These are phyloP conservation scores for Cathartes aura DNA, from an alignment of 2,113 vertebrate species.

Conservation along the genomic window DNA sequence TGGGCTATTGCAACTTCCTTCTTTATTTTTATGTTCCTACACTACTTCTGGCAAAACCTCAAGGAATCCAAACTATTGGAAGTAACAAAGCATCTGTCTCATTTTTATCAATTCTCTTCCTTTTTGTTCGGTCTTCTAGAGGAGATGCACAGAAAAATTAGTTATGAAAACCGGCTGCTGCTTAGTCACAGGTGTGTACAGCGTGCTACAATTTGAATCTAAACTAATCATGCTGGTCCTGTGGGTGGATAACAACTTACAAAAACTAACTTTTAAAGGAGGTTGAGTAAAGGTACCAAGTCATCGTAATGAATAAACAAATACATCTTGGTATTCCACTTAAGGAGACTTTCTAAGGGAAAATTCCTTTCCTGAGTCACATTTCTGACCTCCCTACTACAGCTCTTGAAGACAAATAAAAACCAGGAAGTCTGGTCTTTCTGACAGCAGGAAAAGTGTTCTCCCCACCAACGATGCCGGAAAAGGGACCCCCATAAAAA, in stretches of 20 bases:
- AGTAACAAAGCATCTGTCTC: neutral
- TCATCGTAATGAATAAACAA: neutral
- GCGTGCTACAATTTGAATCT: neutral
- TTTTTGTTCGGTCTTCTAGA: neutral
- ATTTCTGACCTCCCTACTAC: neutral
- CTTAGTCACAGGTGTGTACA: neutral
- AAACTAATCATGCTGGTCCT: neutral
- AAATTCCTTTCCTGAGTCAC: neutral
- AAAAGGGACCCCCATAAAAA: neutral
- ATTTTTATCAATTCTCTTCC: neutral
- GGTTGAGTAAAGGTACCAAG: neutral
- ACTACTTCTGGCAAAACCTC: neutral
- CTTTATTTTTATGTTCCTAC: neutral
- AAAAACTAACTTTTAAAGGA: neutral
- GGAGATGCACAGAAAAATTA: neutral
- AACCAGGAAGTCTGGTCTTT: neutral
- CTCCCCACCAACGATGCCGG: neutral
- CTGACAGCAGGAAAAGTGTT: neutral
- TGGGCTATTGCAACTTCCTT: neutral
- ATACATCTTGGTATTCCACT: neutral
- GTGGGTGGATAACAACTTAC: neutral
- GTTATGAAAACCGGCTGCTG: neutral
- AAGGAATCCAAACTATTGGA: neutral
- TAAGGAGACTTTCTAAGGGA: neutral
- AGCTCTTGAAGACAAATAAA: neutral